Base-by-base conservation (phyloP, 2,888 invertebrate species). In the Digitonthophagus gazella region DNA sequence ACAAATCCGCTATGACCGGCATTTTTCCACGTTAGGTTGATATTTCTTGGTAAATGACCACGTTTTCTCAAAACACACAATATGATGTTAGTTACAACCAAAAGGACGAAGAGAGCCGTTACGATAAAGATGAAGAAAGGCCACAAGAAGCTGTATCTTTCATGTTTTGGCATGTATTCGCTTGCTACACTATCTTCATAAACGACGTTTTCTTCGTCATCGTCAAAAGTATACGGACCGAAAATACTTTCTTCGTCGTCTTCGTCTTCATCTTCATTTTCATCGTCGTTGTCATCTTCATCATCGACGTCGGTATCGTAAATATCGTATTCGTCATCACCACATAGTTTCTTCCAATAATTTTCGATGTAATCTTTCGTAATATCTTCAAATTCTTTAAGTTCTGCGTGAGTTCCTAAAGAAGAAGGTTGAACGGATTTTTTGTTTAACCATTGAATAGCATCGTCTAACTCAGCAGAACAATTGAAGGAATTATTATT, bases 401-500 rank as follows among this genome's bases (percentile, higher is more conserved):
- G 69, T 67, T 73, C 73, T 15, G 78, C 76, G 20, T 74, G 71
- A 58, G 71, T 75, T 71, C 70, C 67, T 64, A 56, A 56, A 0
- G 80, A 84, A 69, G 84, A 85, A 2, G 88, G 87, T 2, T 85
- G 85, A 0, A 90, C 86, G 72, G 86, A 86, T 66, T 85, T 85
- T 54, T 85, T 84, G 72, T 84, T 87, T 67, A 91, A 82, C 87
- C 88, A 90, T 64, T 86, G 84, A 78, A 93, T 87, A 54, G 91
- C 86, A 67, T 87, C 84, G 74, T 88, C 88, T 77, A 93, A 89
- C 64, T 90, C 89, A 20, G 86, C 84, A 73, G 88, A 88, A 80
- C 93, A 93, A 58, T 87, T 85, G 54, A 93, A 82, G 1, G 89
- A 89, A 81, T 91, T 91, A 73, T 87, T 85, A 69, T 86, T 85